Evolutionary conservation across 1,140 invertebrate genomes (phyloP).

Genomic region (Cephus cinctus): DNA sequence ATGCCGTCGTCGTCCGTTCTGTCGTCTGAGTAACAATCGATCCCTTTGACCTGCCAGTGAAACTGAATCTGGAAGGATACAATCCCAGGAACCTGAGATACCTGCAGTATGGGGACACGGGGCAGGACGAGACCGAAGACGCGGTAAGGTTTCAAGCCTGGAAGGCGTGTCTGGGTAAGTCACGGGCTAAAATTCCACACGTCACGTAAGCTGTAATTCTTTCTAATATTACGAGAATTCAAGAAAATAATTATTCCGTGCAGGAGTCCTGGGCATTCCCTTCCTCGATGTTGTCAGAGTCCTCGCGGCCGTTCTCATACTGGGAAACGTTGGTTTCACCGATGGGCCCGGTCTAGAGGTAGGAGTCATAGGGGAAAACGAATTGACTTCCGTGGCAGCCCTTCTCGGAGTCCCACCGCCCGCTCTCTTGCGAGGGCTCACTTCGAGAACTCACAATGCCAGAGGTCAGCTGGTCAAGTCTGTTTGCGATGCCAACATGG

Average conservation of each 20-base stretch:
- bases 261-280: constrained; percentile 84
- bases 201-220: too few species aligned
- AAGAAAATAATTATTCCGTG: too few species aligned
- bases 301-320: constrained; percentile 82
- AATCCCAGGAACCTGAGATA: constrained; percentile 78
- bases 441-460: constrained; percentile 79
- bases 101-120: constrained; percentile 72
- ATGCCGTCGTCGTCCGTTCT: background rate
- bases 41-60: constrained; percentile 49
- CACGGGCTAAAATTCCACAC: too few species aligned
- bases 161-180: constrained; percentile 79
- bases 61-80: constrained; percentile 83
- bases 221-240: too few species aligned
- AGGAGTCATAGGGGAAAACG: constrained; percentile 73
- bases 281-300: constrained; percentile 92
- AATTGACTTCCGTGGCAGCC: constrained; percentile 80
- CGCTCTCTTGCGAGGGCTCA: constrained; percentile 78
- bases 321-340: constrained; percentile 89
- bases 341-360: constrained; percentile 73
- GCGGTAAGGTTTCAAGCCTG: constrained; percentile 78
- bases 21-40: background rate
- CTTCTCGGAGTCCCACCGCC: constrained; percentile 77
- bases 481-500: constrained; percentile 79
- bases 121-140: constrained; percentile 77
- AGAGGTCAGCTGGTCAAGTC: constrained; percentile 82